These are phyloP conservation scores for Pogonomyrmex californicus DNA, from an alignment of 1,140 invertebrate species.

Conservation along the genomic window DNA sequence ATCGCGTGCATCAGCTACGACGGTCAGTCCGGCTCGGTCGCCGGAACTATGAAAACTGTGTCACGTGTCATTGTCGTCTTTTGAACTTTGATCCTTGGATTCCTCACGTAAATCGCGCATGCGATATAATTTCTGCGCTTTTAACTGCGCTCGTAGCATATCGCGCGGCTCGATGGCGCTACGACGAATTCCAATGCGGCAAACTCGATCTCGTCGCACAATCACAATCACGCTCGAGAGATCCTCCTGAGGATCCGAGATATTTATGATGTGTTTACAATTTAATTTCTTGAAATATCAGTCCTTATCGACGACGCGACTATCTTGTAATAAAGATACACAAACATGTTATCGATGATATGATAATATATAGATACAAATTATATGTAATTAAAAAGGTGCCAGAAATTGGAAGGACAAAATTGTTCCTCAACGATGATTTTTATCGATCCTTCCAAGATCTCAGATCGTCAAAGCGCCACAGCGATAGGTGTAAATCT, in stretches of 20 bases:
- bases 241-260: neutral
- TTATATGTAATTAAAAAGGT: neutral
- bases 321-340: neutral
- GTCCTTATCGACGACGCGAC: constrained; percentile 16
- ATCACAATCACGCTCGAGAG: too few relatives aligned
- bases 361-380: neutral
- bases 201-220: neutral
- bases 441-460: neutral
- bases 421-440: neutral
- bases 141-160: neutral
- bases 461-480: neutral
- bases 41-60: constrained; percentile 2
- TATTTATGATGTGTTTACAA: constrained; percentile 3
- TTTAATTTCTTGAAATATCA: neutral
- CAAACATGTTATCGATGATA: neutral
- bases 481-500: neutral
- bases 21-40: constrained; percentile 2
- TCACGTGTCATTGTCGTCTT: constrained; percentile 47
- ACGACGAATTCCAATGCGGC: neutral
- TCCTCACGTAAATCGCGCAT: constrained; percentile 19
- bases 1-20: constrained; percentile 65
- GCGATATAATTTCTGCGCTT: constrained; percentile 25
- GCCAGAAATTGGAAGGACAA: neutral
- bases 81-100: constrained; percentile 51
- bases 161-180: constrained; percentile 15